Conservation (phyloP, 1,140 invertebrate genomes). For the Cydia amplana region DNA sequence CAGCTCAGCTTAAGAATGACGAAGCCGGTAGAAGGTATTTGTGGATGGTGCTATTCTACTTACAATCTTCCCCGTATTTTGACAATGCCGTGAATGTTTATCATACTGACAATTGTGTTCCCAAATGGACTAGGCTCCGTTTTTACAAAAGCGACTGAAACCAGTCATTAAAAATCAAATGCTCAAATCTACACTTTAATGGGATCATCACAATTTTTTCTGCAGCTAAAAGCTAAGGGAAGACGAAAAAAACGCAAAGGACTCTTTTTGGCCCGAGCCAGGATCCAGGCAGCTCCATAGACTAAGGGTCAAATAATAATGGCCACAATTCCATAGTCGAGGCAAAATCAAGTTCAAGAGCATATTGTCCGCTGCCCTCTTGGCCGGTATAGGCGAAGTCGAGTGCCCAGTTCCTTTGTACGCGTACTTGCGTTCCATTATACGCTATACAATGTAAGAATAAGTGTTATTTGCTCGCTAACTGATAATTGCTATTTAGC, state of each 20-base stretch:
- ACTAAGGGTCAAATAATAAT: not conserved
- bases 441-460: not conserved
- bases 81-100: too few species aligned
- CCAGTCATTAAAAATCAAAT: too few species aligned
- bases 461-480: not conserved
- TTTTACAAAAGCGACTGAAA: too few species aligned
- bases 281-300: too few species aligned
- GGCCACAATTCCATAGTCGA: not conserved
- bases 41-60: too few species aligned
- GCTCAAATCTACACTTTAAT: too few species aligned
- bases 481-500: not conserved
- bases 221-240: too few species aligned
- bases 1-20: not conserved
- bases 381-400: not conserved
- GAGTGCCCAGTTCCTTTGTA: not conserved
- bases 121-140: too few species aligned
- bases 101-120: too few species aligned
- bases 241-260: too few species aligned
- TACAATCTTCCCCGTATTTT: too few species aligned
- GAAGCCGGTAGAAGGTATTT: not conserved
- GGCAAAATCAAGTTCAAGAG: not conserved
- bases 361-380: not conserved
- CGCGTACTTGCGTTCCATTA: not conserved
- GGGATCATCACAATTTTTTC: too few species aligned
- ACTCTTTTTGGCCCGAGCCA: not conserved